Base-by-base conservation (phyloP, 1,140 invertebrate species). In the Ephestia elutella region DNA sequence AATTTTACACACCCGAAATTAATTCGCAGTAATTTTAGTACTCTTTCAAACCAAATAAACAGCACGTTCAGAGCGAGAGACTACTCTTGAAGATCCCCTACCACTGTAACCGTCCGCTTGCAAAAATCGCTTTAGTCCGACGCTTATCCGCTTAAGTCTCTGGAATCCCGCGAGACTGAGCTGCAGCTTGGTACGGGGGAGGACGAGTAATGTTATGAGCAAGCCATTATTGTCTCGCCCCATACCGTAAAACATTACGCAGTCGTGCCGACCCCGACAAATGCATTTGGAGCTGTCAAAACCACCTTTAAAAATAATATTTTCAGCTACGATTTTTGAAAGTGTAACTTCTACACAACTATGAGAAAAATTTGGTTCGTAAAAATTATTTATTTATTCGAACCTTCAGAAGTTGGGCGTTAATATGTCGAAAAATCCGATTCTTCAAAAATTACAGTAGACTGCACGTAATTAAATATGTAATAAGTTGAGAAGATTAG, bases 161-260 rank as follows among this genome's bases (percentile, higher is more conserved):
- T 65, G 64, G 66, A 77, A 75, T 75, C 61, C 66, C 67, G 57
- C 59, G 57, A 67, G 71, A 73, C 68, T 66, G 63, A 60, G 63
- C 57, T 67, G 75, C 77, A 58, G 58, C 82, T 58, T 84, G 73
- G 84, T 87, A 86, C 74, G 64, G 70, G 73, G 82, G 63, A 65
- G 81, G 77, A 86, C 81, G 83, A 88, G 86, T 88, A 82, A 88
- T 88, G 86, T 88, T 88, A 88, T 86, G 86, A 88, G 86, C 83
- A 84, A 86, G 80, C 83, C 86, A 88, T 88, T 88, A 88, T 88
- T 86, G 85, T 88, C 85, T 88, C 83, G 78, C 75, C 83, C 83
- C 80, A 86, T 88, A 86, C 85, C 82, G 83, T 88, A 88, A 86
- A 88, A 84, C 82, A 86, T 86, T 86, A 86, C 82, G 81, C 75